These are phyloP conservation scores for Cetoscarus ocellatus DNA, from an alignment of 2,797 vertebrate species.

Conservation along the genomic window DNA sequence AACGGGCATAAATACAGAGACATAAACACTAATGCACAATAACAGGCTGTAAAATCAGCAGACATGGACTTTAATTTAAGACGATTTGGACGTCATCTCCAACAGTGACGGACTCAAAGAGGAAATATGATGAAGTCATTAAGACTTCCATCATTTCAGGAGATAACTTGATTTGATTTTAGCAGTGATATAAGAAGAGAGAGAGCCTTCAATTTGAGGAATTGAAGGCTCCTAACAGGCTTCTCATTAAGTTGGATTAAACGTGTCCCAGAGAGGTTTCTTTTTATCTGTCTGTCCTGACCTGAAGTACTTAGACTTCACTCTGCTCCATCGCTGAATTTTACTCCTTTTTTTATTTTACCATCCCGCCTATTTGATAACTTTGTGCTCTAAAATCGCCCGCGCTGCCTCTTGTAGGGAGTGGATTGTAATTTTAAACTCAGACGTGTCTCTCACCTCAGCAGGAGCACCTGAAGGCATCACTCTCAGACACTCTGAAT, in stretches of 20 bases:
- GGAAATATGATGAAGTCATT: constrained; percentile 13
- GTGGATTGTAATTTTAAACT: neutral
- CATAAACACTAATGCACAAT: constrained; percentile 23
- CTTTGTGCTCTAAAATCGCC: neutral
- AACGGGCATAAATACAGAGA: constrained; percentile 10
- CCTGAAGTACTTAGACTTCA: neutral
- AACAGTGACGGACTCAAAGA: constrained; percentile 11
- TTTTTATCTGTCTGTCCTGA: neutral
- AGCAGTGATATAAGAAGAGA: neutral
- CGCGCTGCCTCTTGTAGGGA: neutral
- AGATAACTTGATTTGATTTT: constrained; percentile 10
- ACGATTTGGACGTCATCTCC: constrained; percentile 7
- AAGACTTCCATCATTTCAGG: neutral
- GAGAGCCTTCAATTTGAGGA: neutral
- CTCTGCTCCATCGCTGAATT: too few relatives aligned
- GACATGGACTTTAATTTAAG: constrained; percentile 2
- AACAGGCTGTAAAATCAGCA: constrained; percentile 21
- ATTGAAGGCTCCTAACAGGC: constrained; percentile 1
- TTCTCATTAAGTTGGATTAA: constrained; percentile 8
- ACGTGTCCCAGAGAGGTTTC: neutral
- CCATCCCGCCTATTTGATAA: neutral
- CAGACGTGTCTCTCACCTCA: neutral
- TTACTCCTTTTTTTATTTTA: too few relatives aligned
- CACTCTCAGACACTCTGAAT: neutral
- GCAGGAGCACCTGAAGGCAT: neutral